Conservation (phyloP, 1,140 invertebrate species). For the Orussus abietinus region DNA sequence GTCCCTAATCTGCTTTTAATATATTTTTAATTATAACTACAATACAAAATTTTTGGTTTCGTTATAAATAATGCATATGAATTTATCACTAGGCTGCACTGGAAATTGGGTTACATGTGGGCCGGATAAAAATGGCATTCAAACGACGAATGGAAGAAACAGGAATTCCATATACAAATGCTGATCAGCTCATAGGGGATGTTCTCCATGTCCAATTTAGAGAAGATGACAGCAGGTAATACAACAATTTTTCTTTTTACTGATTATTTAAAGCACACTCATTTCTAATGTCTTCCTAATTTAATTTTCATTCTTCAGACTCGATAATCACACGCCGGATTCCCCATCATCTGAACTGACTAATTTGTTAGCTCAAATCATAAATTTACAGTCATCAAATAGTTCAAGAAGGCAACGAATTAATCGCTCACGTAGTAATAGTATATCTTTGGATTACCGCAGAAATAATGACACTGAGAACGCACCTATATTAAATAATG, state of each 20-base stretch:
- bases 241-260: conserved; percentile 1
- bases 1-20: too few relatives aligned
- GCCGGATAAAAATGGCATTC: conserved; percentile 63
- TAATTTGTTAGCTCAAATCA: conserved; percentile 27
- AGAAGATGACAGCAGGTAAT: conserved; percentile 53
- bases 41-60: too few relatives aligned
- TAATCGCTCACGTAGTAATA: too few relatives aligned
- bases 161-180: conserved; percentile 58
- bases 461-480: too few relatives aligned
- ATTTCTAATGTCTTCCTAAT: background rate
- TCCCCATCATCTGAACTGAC: conserved; percentile 30
- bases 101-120: conserved; percentile 65
- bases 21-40: too few relatives aligned
- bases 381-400: conserved; percentile 3
- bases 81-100: conserved; percentile 66
- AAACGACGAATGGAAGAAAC: conserved; percentile 56
- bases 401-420: background rate
- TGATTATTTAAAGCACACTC: conserved; percentile 3
- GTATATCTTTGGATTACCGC: too few relatives aligned
- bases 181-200: conserved; percentile 67
- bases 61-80: too few relatives aligned
- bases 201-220: conserved; percentile 62
- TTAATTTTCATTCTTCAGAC: conserved; percentile 15
- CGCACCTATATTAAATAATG: too few relatives aligned
- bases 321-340: conserved; percentile 20